These are phyloP conservation scores for Acanthurus leucopareius DNA, from an alignment of 2,797 vertebrate genomes.

Conservation along the genomic window DNA sequence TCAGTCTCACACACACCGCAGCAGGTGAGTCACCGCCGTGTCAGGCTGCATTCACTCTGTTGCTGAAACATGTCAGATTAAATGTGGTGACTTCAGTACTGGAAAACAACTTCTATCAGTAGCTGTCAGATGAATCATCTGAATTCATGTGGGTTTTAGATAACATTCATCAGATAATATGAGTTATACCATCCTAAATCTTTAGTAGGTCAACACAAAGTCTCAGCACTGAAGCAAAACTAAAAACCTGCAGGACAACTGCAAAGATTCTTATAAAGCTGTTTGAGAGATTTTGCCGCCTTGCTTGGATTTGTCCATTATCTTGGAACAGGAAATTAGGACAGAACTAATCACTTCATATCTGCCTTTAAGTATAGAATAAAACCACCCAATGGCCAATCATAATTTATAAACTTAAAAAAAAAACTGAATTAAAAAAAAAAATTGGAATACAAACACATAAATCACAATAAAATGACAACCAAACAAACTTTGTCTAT, in stretches of 20 bases:
- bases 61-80: neutral
- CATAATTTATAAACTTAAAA: neutral
- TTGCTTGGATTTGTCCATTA: neutral
- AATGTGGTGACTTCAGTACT: neutral
- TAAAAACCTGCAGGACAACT: neutral
- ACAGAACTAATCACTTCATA: neutral
- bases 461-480: too few species aligned
- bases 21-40: slow-evolving; percentile 70
- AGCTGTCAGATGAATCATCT: neutral
- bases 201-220: neutral
- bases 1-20: slow-evolving; percentile 33
- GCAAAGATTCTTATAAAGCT: neutral
- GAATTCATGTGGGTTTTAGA: neutral
- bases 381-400: neutral
- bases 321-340: neutral
- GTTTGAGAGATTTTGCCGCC: neutral
- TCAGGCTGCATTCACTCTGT: slow-evolving; percentile 12
- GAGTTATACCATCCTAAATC: neutral
- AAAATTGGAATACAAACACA: neutral
- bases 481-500: neutral
- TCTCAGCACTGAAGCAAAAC: too few species aligned
- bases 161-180: neutral
- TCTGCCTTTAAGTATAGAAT: neutral
- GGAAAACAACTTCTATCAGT: too few species aligned
- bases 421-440: neutral